Base-by-base conservation (phyloP, 2,113 vertebrate genomes). In the Felis chaus region DNA sequence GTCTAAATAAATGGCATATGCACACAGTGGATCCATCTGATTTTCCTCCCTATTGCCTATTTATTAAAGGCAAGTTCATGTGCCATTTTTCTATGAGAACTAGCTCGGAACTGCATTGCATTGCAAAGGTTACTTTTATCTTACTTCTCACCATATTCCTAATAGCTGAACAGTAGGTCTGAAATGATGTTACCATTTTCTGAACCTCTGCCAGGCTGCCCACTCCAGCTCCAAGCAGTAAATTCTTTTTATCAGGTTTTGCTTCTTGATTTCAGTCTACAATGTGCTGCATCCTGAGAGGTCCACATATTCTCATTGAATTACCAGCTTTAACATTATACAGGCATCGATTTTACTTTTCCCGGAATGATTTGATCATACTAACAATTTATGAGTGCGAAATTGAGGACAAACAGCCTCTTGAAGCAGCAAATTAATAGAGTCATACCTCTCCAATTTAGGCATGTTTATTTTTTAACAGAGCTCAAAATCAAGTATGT, bases 331-430 rank as follows among this genome's bases (percentile, higher is more conserved):
- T 94, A 96, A 97, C 88, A 90, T 76, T 88, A 29, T 65, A 66
- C 0, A 80, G 7, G 25, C 93, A 79, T n/a, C 89, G 61, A 36
- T 88, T 97, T 97, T 94, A 92, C 91, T 97, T 98, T 97, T 94
- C 66, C 95, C 1, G 23, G 76, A 95, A 86, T 95, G 2, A 11
- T 97, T 97, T 97, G 50, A 97, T 89, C 39, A 91, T 27, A 65
- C 19, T 65, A 97, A 97, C 84, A 94, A 90, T n/a, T 68, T 96
- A 63, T 5, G 55, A 78, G 12, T 91, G 89, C 95, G 50, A 97
- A 92, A 45, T 29, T 95, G 14, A 61, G 84, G 83, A 93, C 33
- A 97, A 94, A 98, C 80, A 12, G 3, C 9, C 0, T 84, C 5
- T 53, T 48, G 97, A 84, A 96, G 73, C 3, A 92, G 19, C 4